Base-by-base conservation (phyloP, 2,797 vertebrate genomes). In the Argya squamiceps region DNA sequence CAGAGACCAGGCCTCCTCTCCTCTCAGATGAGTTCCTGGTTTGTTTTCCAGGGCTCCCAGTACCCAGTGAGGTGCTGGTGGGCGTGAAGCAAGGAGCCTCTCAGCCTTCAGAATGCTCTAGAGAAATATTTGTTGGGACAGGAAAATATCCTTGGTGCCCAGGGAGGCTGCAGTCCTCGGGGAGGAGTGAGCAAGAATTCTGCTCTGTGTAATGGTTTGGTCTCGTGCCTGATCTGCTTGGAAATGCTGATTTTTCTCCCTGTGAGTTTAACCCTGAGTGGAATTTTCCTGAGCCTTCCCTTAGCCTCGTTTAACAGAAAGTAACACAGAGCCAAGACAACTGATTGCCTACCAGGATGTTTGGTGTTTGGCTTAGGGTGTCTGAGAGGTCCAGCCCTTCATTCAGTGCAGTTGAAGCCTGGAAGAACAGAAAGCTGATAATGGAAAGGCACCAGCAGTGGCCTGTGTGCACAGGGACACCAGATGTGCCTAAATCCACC, bases 391-490 rank as follows among this genome's bases (percentile, higher is more conserved):
- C n/a, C 21, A 29, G 67, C 46, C 67, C 60, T 68, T 41, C 76
- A 39, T 69, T 75, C 52, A 22, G 0, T 5, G 50, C n/a, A 23
- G 34, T 1, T 50, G 50, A 50, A 62, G 63, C 17, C 14, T 82
- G 85, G 82, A 78, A 85, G 92, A 85, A 23, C 78, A 83, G 82
- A 55, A 74, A 58, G 52, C 37, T 83, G 88, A 23, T 63, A 41
- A 92, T 39, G 47, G n/a, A 26, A 75, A 74, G 76, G n/a, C 34
- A 39, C 4, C 21, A 4, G 59, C 46, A 65, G 59, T 60, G 47
- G 4, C 5, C 0, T 4, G 19, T 50, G 49, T 63, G 27, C 20
- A 2, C 27, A 63, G 83, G 37, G 46, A 59, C 50, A 27, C 29
- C 58, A 26, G 9, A 68, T 21, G 34, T n/a, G 11, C 47, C 74